Base-by-base conservation (phyloP, 2,113 vertebrate species). In the Chlamydotis undulata region DNA sequence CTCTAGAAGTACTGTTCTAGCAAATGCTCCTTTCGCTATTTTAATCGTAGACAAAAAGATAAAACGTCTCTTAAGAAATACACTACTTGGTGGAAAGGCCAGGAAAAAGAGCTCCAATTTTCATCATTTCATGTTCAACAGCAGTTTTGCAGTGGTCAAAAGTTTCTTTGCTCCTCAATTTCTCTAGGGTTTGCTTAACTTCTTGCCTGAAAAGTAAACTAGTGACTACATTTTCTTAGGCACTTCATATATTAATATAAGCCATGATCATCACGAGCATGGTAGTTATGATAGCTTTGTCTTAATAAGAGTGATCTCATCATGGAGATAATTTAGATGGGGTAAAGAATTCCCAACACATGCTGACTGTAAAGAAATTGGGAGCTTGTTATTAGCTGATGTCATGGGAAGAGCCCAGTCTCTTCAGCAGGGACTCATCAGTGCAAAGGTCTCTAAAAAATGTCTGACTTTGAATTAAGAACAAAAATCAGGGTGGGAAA, bases 251-350 rank as follows among this genome's bases (percentile, higher is more conserved):
- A 64, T 77, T 78, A 63, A 24, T 50, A 59, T 33, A 24, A 83
- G 63, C 25, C 1, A 0, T 61, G 76, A 19, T 90, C 73, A 68
- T 43, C 22, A 6, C 3, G 4, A 92, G 45, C 52, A 19, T 13
- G 5, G 73, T 56, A 50, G 52, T 83, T 89, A 43, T 35, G 73
- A 89, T 45, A 90, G 56, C 45, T 95, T 78, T 90, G 63, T 74
- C 68, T 97, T 87, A 67, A 29, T 74, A 82, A 90, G 31, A 87
- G 65, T 97, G 96, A 94, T 87, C 70, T 96, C 94, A 93, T 93
- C 45, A 31, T 35, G 56, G 60, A n/a, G 71, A 75, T 80, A 7
- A 18, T 95, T 86, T 88, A 18, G 49, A 83, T 74, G 78, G 60
- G 28, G 29, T 70, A 90, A 93, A 74, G 94, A 91, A 94, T 90